Conservation (phyloP, 2,797 vertebrate genomes). For the Myotis vivesi region DNA sequence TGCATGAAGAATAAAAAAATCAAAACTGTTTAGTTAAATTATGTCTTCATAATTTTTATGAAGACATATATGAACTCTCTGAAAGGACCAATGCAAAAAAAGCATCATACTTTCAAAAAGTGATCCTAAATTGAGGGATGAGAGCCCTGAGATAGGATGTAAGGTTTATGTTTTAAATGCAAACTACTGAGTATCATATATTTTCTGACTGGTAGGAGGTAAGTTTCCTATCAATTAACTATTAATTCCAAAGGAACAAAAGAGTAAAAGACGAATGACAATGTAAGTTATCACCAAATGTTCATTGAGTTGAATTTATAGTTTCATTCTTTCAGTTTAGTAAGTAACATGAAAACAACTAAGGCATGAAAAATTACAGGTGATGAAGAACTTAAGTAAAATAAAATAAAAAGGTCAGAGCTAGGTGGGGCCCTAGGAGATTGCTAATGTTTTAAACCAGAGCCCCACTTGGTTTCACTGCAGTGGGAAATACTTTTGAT, state of each 20-base stretch:
- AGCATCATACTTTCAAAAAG: constrained; percentile 7
- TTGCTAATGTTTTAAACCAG: not conserved
- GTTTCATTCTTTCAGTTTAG: not conserved
- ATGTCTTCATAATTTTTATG: constrained; percentile 3
- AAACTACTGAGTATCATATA: not conserved
- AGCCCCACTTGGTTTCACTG: constrained; percentile 30
- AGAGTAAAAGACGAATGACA: not conserved
- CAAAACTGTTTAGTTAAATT: constrained; percentile 45
- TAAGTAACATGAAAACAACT: constrained; percentile 17
- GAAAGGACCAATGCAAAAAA: constrained; percentile 28
- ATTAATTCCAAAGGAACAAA: constrained; percentile 26
- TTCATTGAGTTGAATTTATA: constrained; percentile 30
- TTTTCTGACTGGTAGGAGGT: constrained; percentile 3
- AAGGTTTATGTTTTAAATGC: not conserved
- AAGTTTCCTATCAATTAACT: constrained; percentile 20
- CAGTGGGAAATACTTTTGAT: not conserved
- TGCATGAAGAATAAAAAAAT: not conserved
- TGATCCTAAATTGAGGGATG: constrained; percentile 3
- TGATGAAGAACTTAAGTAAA: constrained; percentile 34
- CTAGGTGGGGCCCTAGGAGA: not conserved
- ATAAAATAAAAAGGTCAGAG: not conserved
- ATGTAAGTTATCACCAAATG: constrained; percentile 7
- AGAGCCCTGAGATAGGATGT: not conserved
- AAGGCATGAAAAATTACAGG: not conserved
- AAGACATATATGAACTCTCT: constrained; percentile 13